These are phyloP conservation scores for Dorcus hopei DNA, from an alignment of 2,888 invertebrate genomes.

Conservation along the genomic window DNA sequence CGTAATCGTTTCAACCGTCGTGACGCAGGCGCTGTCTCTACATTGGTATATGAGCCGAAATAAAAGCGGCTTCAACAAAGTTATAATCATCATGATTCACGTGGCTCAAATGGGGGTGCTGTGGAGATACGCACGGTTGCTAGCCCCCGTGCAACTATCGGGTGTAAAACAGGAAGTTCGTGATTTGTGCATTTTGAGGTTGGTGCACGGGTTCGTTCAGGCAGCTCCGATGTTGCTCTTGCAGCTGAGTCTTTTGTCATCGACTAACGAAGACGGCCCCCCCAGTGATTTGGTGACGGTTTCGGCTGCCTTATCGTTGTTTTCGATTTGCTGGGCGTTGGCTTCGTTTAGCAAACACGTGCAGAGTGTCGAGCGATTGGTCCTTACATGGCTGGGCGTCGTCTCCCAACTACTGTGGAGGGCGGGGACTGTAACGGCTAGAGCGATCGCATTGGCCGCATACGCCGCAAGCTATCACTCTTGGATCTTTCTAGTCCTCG, in stretches of 20 bases:
- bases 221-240: conserved; percentile 85
- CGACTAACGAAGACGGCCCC: conserved; percentile 51
- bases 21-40: conserved; percentile 73
- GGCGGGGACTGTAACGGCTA: conserved; percentile 77
- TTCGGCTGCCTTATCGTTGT: conserved; percentile 75
- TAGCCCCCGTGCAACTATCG: conserved; percentile 78
- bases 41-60: conserved; percentile 66
- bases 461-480: conserved; percentile 61
- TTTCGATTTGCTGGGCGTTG: conserved; percentile 87
- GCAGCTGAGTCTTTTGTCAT: conserved; percentile 68
- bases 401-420: conserved; percentile 70
- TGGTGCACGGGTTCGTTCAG: conserved; percentile 82
- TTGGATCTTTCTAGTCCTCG: conserved; percentile 48
- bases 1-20: conserved; percentile 68
- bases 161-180: conserved; percentile 81
- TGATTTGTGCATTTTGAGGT: conserved; percentile 70
- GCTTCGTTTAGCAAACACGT: conserved; percentile 90
- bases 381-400: conserved; percentile 51
- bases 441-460: conserved; percentile 77
- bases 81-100: conserved; percentile 60
- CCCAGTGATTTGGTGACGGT: conserved; percentile 76
- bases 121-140: conserved; percentile 80
- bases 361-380: conserved; percentile 78
- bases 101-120: conserved; percentile 68
- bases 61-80: conserved; percentile 49